A percentile compares a stretch with the other conserved stretches of the same genome.
These are phyloP conservation scores for Panonychus citri DNA, from an alignment of 1,140 invertebrate species.

Conservation along the genomic window DNA sequence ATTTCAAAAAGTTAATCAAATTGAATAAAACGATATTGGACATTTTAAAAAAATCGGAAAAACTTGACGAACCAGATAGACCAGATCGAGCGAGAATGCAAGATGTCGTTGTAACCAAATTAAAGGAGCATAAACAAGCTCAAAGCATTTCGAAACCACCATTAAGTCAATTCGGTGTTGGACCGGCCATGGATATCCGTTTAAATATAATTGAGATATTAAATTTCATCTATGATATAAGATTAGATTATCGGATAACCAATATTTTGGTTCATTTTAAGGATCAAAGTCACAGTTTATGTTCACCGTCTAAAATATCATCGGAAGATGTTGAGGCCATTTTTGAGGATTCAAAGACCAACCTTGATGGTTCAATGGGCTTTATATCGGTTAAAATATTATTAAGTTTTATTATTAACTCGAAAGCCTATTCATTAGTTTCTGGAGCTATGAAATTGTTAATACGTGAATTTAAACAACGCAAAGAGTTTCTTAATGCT, in stretches of 20 bases:
- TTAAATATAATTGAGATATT: conserved; percentile 95
- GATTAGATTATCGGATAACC: conserved; percentile 88
- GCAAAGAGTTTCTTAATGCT: conserved; percentile 85
- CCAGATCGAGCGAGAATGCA: too few relatives aligned
- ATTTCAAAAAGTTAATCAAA: conserved; percentile 77
- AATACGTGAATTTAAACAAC: conserved; percentile 92
- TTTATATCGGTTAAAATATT: conserved; percentile 41
- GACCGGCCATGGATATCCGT: conserved; percentile 92
- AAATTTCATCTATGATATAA: conserved; percentile 88
- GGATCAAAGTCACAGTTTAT: conserved; percentile 34
- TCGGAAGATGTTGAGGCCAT: conserved; percentile 4
- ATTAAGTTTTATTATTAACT: conserved; percentile 49
- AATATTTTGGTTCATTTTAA: conserved; percentile 91
- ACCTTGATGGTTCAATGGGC: conserved; percentile 81
- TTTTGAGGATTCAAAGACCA: conserved; percentile 30
- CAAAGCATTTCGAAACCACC: not conserved
- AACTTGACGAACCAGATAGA: not conserved
- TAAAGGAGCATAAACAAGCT: not conserved
- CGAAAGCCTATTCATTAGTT: conserved; percentile 87
- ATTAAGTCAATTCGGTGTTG: conserved; percentile 40
- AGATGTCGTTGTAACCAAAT: not conserved
- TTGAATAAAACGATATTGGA: conserved; percentile 82
- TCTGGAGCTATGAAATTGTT: conserved; percentile 81
- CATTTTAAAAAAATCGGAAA: conserved; percentile 40
- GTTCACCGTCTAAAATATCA: not conserved